Percentiles rank a stretch among this genome's conserved stretches.
These are phyloP conservation scores for Florisuga fusca DNA, from an alignment of 2,797 vertebrate genomes.

Conservation along the genomic window DNA sequence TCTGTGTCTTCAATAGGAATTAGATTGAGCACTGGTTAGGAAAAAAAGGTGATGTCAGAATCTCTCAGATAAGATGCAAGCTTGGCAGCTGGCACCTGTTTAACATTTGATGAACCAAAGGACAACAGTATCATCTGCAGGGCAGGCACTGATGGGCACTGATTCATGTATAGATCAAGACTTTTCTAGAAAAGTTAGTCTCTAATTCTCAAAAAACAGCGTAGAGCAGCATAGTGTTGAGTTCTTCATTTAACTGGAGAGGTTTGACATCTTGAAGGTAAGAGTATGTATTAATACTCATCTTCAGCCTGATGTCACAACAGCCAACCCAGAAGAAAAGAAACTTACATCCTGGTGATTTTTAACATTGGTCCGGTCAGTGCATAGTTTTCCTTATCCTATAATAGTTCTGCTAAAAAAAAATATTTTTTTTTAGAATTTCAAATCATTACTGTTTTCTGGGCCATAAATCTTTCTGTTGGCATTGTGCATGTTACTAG, in stretches of 20 bases:
- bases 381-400: background rate
- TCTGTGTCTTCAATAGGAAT: slow-evolving; percentile 10
- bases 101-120: background rate
- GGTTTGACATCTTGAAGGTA: background rate
- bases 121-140: background rate
- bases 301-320: background rate
- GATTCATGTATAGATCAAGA: background rate
- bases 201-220: background rate
- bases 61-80: slow-evolving; percentile 4
- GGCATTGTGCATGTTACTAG: background rate
- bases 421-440: background rate
- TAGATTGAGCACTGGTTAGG: background rate
- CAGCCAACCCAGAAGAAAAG: background rate
- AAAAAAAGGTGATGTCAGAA: background rate
- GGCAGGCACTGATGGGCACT: background rate
- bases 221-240: background rate
- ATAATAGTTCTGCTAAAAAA: background rate
- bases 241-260: background rate
- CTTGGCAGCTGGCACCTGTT: slow-evolving; percentile 13
- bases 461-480: background rate
- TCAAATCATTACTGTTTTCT: background rate
- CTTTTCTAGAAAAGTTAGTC: background rate
- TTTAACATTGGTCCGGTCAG: background rate
- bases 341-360: background rate
- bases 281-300: background rate